phyloP scores from a whole-genome alignment of 2,797 vertebrate species.

The Phataginus tetradactyla region DNA sequence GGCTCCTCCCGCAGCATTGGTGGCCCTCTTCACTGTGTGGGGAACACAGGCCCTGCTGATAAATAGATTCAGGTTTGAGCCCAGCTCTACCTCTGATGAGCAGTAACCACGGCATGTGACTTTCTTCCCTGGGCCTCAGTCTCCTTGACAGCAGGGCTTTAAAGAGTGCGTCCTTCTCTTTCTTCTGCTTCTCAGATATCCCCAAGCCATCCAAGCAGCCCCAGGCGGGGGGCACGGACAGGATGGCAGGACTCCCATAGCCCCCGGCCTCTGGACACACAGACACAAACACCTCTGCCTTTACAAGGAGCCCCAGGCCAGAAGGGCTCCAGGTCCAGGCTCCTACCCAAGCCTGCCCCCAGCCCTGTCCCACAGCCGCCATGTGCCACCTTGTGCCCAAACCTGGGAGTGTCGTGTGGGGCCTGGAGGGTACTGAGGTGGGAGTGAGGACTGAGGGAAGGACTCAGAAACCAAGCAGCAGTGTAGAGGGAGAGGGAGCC shows the following conservation, averaged over 20 bases:
- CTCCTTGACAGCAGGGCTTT: not conserved
- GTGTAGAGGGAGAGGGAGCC: too few species aligned
- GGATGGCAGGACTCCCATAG: not conserved
- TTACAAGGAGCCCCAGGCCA: not conserved
- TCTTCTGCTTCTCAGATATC: not conserved
- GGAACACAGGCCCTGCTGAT: not conserved
- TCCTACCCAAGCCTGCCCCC: not conserved
- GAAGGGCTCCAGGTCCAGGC: accelerated
- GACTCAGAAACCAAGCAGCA: not conserved
- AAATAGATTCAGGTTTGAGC: not conserved
- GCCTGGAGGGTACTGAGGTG: accelerated
- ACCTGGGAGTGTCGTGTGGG: not conserved
- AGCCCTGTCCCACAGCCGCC: not conserved
- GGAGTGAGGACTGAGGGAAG: too few species aligned
- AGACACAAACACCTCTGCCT: not conserved
- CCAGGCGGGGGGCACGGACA: accelerated
- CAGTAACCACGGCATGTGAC: too few species aligned
- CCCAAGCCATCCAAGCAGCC: not conserved
- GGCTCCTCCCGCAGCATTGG: not conserved
- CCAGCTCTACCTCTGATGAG: not conserved
- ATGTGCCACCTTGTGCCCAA: conserved; percentile 54
- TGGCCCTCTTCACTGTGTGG: not conserved
- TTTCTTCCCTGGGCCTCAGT: not conserved
- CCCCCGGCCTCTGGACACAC: not conserved
- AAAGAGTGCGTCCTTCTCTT: not conserved